Conservation (phyloP, 2,888 invertebrate species). For the Heliconius charithonia region DNA sequence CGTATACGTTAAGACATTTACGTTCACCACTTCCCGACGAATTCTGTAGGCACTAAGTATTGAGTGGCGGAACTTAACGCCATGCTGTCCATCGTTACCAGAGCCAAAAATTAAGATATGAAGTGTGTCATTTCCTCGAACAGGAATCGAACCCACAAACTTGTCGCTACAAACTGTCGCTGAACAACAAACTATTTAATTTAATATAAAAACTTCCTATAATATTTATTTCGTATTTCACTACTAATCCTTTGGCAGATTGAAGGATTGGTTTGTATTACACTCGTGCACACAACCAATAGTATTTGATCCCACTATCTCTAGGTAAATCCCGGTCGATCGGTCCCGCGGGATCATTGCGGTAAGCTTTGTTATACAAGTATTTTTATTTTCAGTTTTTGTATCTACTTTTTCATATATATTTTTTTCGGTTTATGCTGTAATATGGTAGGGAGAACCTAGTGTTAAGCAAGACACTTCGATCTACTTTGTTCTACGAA, state of each 20-base stretch:
- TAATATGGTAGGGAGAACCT: not conserved
- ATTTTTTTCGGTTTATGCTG: too few relatives aligned
- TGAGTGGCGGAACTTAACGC: not conserved
- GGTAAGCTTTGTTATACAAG: constrained; percentile 37
- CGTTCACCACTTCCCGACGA: not conserved
- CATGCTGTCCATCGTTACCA: not conserved
- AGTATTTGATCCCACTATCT: constrained; percentile 16
- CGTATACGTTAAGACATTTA: not conserved
- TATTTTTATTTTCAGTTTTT: constrained; percentile 30
- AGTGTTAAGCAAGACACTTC: not conserved
- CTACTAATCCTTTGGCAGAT: constrained; percentile 38
- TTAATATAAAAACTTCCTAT: not conserved
- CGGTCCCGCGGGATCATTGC: constrained; percentile 42
- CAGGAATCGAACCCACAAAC: not conserved
- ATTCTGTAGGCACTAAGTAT: not conserved
- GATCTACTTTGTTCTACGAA: too few relatives aligned
- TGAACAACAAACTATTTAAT: not conserved
- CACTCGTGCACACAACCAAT: constrained; percentile 5
- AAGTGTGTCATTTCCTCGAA: not conserved
- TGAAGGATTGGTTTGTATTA: constrained; percentile 38
- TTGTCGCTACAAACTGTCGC: not conserved
- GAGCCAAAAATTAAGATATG: not conserved
- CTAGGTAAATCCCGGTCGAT: constrained; percentile 33
- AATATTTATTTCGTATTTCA: constrained; percentile 10
- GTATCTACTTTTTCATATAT: not conserved